Base-by-base conservation (phyloP, 2,797 vertebrate genomes). In the Ctenochaetus hawaiiensis region DNA sequence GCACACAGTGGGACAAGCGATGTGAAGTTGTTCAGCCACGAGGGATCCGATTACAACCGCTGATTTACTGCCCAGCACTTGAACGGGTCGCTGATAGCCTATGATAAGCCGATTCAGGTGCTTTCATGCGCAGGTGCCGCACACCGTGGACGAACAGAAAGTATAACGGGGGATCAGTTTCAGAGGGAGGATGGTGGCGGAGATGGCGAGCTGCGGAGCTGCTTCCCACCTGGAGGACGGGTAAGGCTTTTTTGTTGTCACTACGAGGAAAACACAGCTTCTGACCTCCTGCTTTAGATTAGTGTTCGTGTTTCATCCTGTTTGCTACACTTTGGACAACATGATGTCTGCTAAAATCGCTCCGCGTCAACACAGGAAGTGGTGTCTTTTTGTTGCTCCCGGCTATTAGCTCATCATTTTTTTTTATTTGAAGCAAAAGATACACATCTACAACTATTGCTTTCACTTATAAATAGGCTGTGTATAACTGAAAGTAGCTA, bases 161-260 rank as follows among this genome's bases (percentile, higher is more conserved):
- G 51, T 6, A 0, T 61, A 70, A 20, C 70, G 23, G 60, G 56
- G 12, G n/a, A 23, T 39, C 16, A 73, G 3, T 54, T 7, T 26
- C 54, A 20, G 23, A 13, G 16, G 10, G 58, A 81, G 77, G 79
- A 95, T 95, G 94, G 95, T 96, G 74, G 92, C 90, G 14, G 67
- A 84, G 70, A 95, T 95, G 95, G 92, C 86, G 72, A 91, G 75
- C 86, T 88, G 72, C 30, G 86, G 83, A 60, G 81, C 87, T n/a
- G 83, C 76, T 10, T 71, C 76, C 47, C 71, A 80, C 20, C 70
- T 89, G 59, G 91, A 93, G 53, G 90, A 94, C 11, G 85, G 92
- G 95, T 95, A 90, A 90, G 92, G 37, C 13, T 12, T 16, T 16
- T 16, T 14, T 49, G 2, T 10, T 20, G 1, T 2, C 30, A 6